Evolutionary conservation across 2,888 invertebrate genomes (phyloP), one percentile per base, ranked within the genome.

Genomic region (Cephonodes hylas): DNA sequence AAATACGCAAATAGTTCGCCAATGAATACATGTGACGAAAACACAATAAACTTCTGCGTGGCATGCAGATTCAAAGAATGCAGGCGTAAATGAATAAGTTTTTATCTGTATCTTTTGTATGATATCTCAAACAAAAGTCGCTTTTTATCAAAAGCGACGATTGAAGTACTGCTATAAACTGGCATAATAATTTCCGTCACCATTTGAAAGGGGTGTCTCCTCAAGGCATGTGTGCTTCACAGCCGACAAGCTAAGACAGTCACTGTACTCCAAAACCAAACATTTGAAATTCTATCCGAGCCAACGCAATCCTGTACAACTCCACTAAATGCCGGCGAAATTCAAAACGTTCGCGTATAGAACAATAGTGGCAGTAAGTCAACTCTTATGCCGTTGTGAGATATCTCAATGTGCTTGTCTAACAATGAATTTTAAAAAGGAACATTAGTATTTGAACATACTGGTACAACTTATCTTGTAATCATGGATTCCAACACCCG

Each of bases 201-300:
- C 13, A 34, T 31, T 59, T 31, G 27, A 60, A 15, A 53, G 22
- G 44, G 44, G 60, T 60, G 23, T 62, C 58, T 60, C 56, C 61
- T 61, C 60, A 59, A 62, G 56, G 23, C 38, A 60, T 60, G 56
- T 64, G 61, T 53, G 59, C 20, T 57, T 22, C 42, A 18, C 58
- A 22, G 58, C 46, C 53, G 59, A 57, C 61, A 57, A 27, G 57
- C 56, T 44, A 63, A 64, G 62, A 64, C 63, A 38, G 56, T 18
- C 46, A 38, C n/a, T 58, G 60, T 61, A 59, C 45, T 59, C 45
- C 34, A 61, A 58, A 64, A 64, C 53, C 64, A 63, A 66, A 63
- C 59, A 64, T 65, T 70, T 66, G 58, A 64, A 66, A 66, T 68
- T 66, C 64, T 63, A 67, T 63, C 66, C 56, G 56, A 15, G 42